Base-by-base conservation (phyloP, 2,888 invertebrate species). In the Heliothis peltigera region DNA sequence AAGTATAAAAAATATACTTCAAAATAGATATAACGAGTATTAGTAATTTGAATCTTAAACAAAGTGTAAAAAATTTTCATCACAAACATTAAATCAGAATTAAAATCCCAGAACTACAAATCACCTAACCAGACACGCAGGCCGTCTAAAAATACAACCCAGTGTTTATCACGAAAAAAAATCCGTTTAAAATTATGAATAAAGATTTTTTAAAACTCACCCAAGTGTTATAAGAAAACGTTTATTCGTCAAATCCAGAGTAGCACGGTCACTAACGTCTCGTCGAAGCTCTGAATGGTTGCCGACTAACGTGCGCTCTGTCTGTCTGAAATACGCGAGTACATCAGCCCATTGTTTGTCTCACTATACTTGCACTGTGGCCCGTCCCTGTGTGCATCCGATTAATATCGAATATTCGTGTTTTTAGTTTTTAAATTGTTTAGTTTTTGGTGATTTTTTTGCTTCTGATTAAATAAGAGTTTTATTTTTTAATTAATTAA, bases 181-280 rank as follows among this genome's bases (percentile, higher is more conserved):
- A 44, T 6, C 7, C 8, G 25, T 25, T 19, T 49, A 39, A 6
- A 42, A 32, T 8, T 44, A 59, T 42, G 25, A 0, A 7, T n/a
- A 1, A 5, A 12, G 6, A 28, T 21, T 19, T 12, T 4, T 15
- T 32, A 51, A 10, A 35, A 75, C 75, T 81, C 72, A 79, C 69
- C 68, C 70, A 73, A 67, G 55, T 66, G 64, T 44, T 75, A 66
- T 64, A 51, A 44, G 53, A 54, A 59, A 47, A 64, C 66, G 54
- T 73, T 67, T 70, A 69, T 70, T 66, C 56, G 63, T 64, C 51
- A 75, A 80, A 64, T 65, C 53, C 55, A 65, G 66, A 56, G 47
- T 46, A 32, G 46, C 51, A 59, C 58, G 63, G 18, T 25, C 77
- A 77, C 59, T 39, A 57, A 60, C 72, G 72, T 77, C 52, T 72